Base-by-base conservation (phyloP, 2,797 vertebrate species). In the Gymnoscopelus microlampas region DNA sequence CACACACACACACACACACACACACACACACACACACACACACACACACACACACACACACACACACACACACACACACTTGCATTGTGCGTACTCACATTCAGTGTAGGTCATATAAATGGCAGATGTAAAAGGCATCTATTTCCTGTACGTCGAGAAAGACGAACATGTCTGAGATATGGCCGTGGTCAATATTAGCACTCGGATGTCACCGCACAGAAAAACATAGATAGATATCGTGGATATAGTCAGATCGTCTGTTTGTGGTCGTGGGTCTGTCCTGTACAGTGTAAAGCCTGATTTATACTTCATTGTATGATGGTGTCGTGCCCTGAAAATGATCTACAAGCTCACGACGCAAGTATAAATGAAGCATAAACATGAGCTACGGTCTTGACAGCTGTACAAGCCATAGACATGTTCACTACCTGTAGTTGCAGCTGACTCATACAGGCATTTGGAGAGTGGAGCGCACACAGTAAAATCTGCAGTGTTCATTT, bases 91-190 rank as follows among this genome's bases (percentile, higher is more conserved):
- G 3, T 29, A 29, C 26, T 29, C 2, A 32, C 49, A 29, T 29
- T 29, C 26, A 29, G 2, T 29, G 26, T 29, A 29, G 26, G 26
- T 29, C 3, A 62, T 62, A 48, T 70, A 50, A 76, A 83, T 60
- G 14, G 50, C 55, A 63, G 53, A 79, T 84, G 79, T 86, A 83
- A 85, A 86, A 87, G 84, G 78, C 67, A 55, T 77, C 66, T 53
- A 39, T 76, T 80, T 79, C 50, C 74, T 14, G 53, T 60, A 3
- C 54, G 63, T 23, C 2, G 15, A 66, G 14, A 56, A 69, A 62
- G 71, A 66, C 53, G 54, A 70, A 35, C 35, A 0, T 49, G 8
- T 62, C 58, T 58, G 58, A 24, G 44, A 62, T 26, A 62, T 12
- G 55, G 26, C 7, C 2, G 26, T 56, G 64, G 80, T 87, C 83